Evolutionary conservation across 2,797 vertebrate genomes (phyloP), one percentile per base, ranked within the genome.

Genomic region (Ctenosaura bakeri): DNA sequence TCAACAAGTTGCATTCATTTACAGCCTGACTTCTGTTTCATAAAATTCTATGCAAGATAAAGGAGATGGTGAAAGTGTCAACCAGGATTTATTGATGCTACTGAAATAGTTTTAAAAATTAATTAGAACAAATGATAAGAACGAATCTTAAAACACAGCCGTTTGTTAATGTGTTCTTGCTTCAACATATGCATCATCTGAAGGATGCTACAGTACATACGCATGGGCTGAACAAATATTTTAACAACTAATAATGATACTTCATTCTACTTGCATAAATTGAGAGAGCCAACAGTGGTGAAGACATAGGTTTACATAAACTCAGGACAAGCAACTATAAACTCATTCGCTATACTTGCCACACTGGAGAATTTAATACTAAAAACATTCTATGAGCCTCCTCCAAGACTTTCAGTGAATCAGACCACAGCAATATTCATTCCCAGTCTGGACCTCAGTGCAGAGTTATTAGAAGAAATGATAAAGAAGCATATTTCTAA

Each of bases 221-320:
- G 14, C 46, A 85, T 18, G 64, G n/a, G 32, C 59, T 78, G 76
- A 89, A 79, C 82, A 88, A 73, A 89, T 89, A 85, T 89, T 89
- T 89, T 69, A 89, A 89, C 83, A 89, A 74, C 76, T 85, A 85
- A 69, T 85, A 85, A 89, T 83, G 66, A n/a, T 79, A 78, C 46
- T 69, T 80, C 12, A 32, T 69, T 80, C 32, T 56, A 32, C 76
- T 79, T 89, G 62, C 46, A 85, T 89, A 85, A 89, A 79, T 64
- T 89, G 73, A 89, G 13, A 35, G 73, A 89, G 80, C 20, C 69
- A 76, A 54, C 38, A 89, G 73, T 38, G 59, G 50, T 59, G 35
- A 76, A 89, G 56, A 46, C 73, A 73, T 2, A 4, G 24, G 18
- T 52, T 84, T 52, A 76, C 46, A 52, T 77, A 77, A 74, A 26